A percentile compares a stretch with the other conserved stretches of the same genome.
These are phyloP conservation scores for Metaphire vulgaris DNA, from an alignment of 1,140 invertebrate species.

Conservation along the genomic window DNA sequence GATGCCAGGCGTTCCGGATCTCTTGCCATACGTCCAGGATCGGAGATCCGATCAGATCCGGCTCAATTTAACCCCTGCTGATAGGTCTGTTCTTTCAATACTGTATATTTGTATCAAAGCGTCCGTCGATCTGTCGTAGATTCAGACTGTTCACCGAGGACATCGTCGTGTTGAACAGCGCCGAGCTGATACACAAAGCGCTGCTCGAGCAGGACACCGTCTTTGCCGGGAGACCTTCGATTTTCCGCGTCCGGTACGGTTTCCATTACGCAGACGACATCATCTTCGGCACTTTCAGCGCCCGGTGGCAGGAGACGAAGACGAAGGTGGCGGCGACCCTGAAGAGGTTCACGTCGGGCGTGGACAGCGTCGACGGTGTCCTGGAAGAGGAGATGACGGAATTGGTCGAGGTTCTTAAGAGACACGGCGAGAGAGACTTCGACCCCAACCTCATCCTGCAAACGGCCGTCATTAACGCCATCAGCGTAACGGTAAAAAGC, in stretches of 20 bases:
- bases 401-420: neutral
- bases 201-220: neutral
- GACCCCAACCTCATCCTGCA: neutral
- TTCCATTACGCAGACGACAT: conserved; percentile 10
- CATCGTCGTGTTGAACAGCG: conserved; percentile 3
- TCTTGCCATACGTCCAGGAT: too few species aligned
- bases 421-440: neutral
- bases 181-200: neutral
- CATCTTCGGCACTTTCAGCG: conserved; percentile 4
- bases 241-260: conserved; percentile 1
- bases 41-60: too few species aligned
- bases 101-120: too few species aligned
- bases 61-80: too few species aligned
- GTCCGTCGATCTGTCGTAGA: neutral
- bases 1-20: too few species aligned
- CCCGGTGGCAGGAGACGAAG: conserved; percentile 7
- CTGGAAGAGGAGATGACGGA: neutral
- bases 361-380: neutral
- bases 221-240: conserved; percentile 7
- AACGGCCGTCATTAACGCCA: neutral
- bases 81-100: too few species aligned
- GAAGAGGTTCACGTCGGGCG: neutral
- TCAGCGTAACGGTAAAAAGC: neutral
- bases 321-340: neutral
- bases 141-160: neutral